Evolutionary conservation across 1,140 invertebrate genomes (phyloP).

Genomic region (Brachionus calyciflorus): DNA sequence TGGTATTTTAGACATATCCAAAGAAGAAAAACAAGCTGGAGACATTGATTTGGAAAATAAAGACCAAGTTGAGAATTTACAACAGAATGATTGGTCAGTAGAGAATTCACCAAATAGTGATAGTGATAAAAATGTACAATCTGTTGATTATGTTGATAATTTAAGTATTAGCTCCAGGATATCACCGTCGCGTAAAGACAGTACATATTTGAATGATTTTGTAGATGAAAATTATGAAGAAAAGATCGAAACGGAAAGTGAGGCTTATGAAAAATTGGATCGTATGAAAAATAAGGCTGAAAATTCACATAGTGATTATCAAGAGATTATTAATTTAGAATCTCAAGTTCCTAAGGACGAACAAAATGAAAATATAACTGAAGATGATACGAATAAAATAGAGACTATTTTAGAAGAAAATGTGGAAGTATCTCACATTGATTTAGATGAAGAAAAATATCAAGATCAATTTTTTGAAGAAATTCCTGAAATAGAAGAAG

Average conservation of each 20-base stretch:
- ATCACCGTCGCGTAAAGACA: neutral
- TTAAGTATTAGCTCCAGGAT: neutral
- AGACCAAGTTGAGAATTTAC: neutral
- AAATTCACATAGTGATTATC: neutral
- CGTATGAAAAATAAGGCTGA: neutral
- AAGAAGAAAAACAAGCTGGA: neutral
- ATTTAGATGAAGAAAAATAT: no score
- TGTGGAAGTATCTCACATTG: no score
- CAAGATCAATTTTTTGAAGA: neutral
- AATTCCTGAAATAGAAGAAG: neutral
- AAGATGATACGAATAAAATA: no score
- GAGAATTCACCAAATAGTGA: neutral
- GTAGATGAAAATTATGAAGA: neutral
- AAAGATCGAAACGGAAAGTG: slow-evolving; percentile 7
- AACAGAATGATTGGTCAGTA: neutral
- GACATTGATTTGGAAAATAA: neutral
- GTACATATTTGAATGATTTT: neutral
- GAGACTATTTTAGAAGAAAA: no score
- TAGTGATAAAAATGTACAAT: slow-evolving; percentile 1
- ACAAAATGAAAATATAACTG: no score
- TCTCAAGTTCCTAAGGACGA: no score
- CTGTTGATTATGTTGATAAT: slow-evolving; percentile 19
- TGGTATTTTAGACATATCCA: neutral
- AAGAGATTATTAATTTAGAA: slow-evolving; percentile 1
- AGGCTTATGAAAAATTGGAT: neutral